Conservation (phyloP, 2,888 invertebrate species). For the Andrena trimmerana region DNA sequence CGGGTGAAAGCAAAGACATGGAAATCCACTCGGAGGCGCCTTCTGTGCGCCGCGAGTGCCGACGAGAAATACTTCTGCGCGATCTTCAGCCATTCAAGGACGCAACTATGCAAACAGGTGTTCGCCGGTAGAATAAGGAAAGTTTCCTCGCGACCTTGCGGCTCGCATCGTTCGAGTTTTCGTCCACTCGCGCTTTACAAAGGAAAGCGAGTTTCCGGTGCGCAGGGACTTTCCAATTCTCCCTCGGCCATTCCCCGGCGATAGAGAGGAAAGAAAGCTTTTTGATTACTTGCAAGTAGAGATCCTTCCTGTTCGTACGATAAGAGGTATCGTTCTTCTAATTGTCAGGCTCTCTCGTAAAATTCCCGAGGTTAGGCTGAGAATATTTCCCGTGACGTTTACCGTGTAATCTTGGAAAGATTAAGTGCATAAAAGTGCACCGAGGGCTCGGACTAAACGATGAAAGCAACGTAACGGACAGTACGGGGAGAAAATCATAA, state of each 20-base stretch:
- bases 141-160: conserved; percentile 60
- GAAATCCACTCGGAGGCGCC: conserved; percentile 65
- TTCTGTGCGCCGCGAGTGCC: conserved; percentile 50
- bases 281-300: not conserved
- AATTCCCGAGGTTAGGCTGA: not conserved
- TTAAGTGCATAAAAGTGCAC: not conserved
- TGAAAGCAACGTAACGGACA: conserved; percentile 39
- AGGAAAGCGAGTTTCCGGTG: conserved; percentile 31
- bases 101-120: conserved; percentile 67
- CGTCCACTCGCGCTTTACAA: conserved; percentile 10
- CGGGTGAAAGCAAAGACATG: conserved; percentile 65
- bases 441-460: conserved; percentile 5
- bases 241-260: not conserved
- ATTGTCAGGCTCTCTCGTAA: not conserved
- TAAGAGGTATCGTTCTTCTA: not conserved
- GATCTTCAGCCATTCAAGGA: conserved; percentile 66
- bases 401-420: conserved; percentile 16
- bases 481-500: conserved; percentile 48
- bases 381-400: not conserved
- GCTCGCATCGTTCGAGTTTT: conserved; percentile 35
- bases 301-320: not conserved
- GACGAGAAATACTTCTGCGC: conserved; percentile 50
- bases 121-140: conserved; percentile 45
- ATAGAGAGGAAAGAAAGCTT: not conserved
- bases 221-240: conserved; percentile 43